phyloP scores from a whole-genome alignment of 2,888 invertebrate genomes.

The Apamea epomidion region DNA sequence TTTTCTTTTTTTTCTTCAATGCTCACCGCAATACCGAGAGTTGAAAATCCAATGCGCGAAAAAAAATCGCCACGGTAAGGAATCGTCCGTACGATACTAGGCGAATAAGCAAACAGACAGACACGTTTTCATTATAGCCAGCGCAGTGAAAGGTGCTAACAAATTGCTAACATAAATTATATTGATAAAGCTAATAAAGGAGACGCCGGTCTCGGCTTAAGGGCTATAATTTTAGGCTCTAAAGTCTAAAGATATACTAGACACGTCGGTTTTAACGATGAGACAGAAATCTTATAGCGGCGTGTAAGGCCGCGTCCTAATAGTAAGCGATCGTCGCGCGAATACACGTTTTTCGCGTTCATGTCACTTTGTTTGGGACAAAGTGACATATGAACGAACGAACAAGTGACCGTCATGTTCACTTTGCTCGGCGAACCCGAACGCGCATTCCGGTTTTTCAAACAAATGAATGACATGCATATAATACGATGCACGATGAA shows the following conservation, averaged over 20 bases:
- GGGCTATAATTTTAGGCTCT: constrained; percentile 15
- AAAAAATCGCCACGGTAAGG: neutral
- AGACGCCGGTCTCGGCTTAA: neutral
- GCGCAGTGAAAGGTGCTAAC: neutral
- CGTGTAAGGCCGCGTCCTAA: neutral
- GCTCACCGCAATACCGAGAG: neutral
- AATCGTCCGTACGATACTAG: neutral
- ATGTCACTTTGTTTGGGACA: too few species aligned
- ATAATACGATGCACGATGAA: too few species aligned
- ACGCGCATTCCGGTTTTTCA: neutral
- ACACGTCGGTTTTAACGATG: constrained; percentile 22
- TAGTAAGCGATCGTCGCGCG: neutral
- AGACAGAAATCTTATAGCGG: constrained; percentile 11
- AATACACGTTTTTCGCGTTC: neutral
- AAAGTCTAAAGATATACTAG: constrained; percentile 17
- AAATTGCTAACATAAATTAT: constrained; percentile 7
- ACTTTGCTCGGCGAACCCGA: neutral
- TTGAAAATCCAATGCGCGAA: neutral
- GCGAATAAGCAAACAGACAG: constrained; percentile 4
- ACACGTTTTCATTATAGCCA: neutral
- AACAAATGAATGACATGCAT: too few species aligned
- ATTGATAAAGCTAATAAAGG: constrained; percentile 15
- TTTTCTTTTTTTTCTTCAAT: too few species aligned
- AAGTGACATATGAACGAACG: too few species aligned
- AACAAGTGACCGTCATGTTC: neutral